Evolutionary conservation across 2,113 vertebrate species (phyloP), one percentile per base, ranked within the genome.

Genomic region (Tetrax tetrax): DNA sequence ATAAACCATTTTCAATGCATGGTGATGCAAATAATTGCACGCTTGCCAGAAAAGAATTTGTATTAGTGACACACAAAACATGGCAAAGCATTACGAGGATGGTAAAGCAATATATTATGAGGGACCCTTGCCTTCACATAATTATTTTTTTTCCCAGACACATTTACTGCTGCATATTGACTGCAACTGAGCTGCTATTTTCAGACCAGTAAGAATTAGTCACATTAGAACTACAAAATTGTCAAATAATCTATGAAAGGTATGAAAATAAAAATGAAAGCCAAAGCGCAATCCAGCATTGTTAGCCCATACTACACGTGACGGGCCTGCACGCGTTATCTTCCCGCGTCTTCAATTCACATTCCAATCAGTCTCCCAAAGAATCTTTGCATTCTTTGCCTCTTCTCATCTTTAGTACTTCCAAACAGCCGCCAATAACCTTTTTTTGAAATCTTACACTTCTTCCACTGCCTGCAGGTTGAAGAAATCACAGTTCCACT

Each of bases 171-270:
- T 85, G 71, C 54, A 37, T 33, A n/a, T 7, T 70, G 78, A 85
- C 82, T 83, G 51, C 41, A 80, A 74, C 50, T 4, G 41, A 95
- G 81, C 61, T 78, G 72, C 72, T 91, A n/a, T 83, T 95, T 95
- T 83, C 85, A 91, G 81, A 95, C 61, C 84, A 76, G 57, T 57
- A 91, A 60, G 47, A 90, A 93, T 80, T 66, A 87, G 59, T 90
- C 88, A 91, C 61, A 31, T 69, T n/a, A 87, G 43, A 93, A 77
- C 50, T 76, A 57, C 38, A 64, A 79, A 93, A 77, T 69, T 72
- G 54, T 59, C 78, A 72, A 48, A 65, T 83, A 82, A 38, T 57
- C 66, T 51, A 57, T 27, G 48, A 89, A 82, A 87, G 54, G n/a
- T 13, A 74, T 14, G 37, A 82, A 81, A 91, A 84, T 20, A 61